Conservation (phyloP, 2,888 invertebrate genomes). For the Cacoxenus indagator region DNA sequence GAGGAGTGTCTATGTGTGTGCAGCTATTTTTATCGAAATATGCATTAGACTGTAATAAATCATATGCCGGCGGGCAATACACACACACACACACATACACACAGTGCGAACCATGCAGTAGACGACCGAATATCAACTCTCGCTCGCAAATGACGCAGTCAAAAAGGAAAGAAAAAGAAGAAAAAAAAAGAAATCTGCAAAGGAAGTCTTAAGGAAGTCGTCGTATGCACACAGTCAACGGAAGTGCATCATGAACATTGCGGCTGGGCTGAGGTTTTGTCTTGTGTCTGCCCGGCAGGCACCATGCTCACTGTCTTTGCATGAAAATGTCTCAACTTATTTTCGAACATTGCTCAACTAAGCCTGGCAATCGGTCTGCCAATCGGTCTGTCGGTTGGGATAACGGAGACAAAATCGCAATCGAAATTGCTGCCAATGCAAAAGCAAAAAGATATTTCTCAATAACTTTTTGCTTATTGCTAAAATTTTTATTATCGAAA, state of each 20-base stretch:
- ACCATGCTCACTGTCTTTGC: neutral
- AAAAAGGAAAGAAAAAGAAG: no score
- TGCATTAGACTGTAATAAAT: conserved; percentile 62
- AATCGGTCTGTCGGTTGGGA: no score
- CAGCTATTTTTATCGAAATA: conserved; percentile 42
- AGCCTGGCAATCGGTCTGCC: neutral
- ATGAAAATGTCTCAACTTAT: neutral
- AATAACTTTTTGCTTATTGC: neutral
- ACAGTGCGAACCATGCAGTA: neutral
- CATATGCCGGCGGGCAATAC: conserved; percentile 41
- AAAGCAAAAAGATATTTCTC: neutral
- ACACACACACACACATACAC: neutral
- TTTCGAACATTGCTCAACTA: no score
- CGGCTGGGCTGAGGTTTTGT: neutral
- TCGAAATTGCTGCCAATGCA: neutral
- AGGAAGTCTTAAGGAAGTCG: neutral
- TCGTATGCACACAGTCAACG: conserved; percentile 3
- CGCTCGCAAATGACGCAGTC: conserved; percentile 14
- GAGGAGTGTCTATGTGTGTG: neutral
- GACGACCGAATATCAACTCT: neutral
- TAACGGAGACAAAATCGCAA: neutral
- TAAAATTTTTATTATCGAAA: neutral
- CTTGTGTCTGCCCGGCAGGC: neutral
- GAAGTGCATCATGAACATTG: conserved; percentile 1
- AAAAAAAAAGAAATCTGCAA: neutral